These are phyloP conservation scores for Catocala fraxini DNA, from an alignment of 2,888 invertebrate genomes.

Conservation along the genomic window DNA sequence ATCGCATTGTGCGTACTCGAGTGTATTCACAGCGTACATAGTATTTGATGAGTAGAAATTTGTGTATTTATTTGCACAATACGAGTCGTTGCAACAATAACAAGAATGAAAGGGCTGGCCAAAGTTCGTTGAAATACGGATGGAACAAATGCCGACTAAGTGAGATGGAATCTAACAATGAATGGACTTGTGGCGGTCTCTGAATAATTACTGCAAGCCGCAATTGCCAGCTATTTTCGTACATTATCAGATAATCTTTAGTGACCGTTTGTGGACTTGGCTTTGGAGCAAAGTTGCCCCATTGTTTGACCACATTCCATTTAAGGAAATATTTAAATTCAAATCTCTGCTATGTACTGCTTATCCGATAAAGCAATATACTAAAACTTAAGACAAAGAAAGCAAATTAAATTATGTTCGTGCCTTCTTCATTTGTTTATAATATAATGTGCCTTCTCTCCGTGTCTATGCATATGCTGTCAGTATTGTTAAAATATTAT, in stretches of 20 bases:
- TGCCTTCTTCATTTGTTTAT: too few relatives aligned
- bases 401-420: too few relatives aligned
- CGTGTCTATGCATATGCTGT: too few relatives aligned
- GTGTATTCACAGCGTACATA: neutral
- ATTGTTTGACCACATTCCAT: too few relatives aligned
- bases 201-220: conserved; percentile 63
- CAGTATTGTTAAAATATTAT: too few relatives aligned
- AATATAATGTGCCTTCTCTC: too few relatives aligned
- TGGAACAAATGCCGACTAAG: conserved; percentile 51
- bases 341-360: too few relatives aligned
- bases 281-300: conserved; percentile 29
- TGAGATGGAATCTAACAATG: conserved; percentile 58
- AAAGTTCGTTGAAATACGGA: conserved; percentile 50
- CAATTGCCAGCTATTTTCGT: conserved; percentile 44
- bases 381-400: too few relatives aligned
- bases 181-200: conserved; percentile 49
- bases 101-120: conserved; percentile 41
- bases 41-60: conserved; percentile 6
- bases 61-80: conserved; percentile 37
- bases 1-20: conserved; percentile 20
- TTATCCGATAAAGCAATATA: too few relatives aligned
- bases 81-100: conserved; percentile 42
- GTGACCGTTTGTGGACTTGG: conserved; percentile 20
- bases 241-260: conserved; percentile 49
- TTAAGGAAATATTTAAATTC: too few relatives aligned